Evolutionary conservation across 2,113 vertebrate species (phyloP), one percentile per base, ranked within the genome.

Genomic region (Eidolon helvum): DNA sequence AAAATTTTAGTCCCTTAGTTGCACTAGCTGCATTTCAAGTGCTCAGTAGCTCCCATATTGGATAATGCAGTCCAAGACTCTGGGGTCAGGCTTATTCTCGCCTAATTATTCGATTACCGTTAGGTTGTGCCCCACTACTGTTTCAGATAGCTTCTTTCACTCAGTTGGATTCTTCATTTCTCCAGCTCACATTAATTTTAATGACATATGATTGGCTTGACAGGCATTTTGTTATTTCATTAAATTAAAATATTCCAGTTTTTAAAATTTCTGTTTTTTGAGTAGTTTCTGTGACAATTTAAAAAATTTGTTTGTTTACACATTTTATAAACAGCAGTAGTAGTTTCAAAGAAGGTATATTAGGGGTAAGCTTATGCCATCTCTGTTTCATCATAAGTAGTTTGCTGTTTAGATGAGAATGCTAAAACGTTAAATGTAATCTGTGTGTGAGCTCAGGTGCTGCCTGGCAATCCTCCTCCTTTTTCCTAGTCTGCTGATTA

Each of bases 171-270:
- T 69, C 33, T 91, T 43, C 10, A 35, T 28, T 79, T 78, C 10
- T 69, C 12, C 57, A 38, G 21, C 38, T 79, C 8, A 40, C 43
- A 43, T 16, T n/a, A 10, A 45, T 75, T 91, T 86, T 35, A 57
- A 40, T 66, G 68, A 80, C 19, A 63, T 65, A 22, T 18, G 30
- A 90, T 72, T 55, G 65, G 12, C 30, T 75, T 50, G 48, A 59
- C 69, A 95, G 84, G 30, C 55, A 84, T 89, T 91, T 87, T 55
- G n/a, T 45, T 14, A 72, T 91, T 93, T 89, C 24, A 14, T n/a
- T 69, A 59, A 65, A 48, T 72, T 33, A 50, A 69, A 18, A 71
- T 85, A 80, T 9, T 63, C 35, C 4, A 15, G 10, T 11, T 71
- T 77, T 77, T 35, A 12, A 50, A 50, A 50, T 50, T 43, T 18